Conservation (phyloP, 2,113 vertebrate species). For the Syngnathoides biaculeatus region DNA sequence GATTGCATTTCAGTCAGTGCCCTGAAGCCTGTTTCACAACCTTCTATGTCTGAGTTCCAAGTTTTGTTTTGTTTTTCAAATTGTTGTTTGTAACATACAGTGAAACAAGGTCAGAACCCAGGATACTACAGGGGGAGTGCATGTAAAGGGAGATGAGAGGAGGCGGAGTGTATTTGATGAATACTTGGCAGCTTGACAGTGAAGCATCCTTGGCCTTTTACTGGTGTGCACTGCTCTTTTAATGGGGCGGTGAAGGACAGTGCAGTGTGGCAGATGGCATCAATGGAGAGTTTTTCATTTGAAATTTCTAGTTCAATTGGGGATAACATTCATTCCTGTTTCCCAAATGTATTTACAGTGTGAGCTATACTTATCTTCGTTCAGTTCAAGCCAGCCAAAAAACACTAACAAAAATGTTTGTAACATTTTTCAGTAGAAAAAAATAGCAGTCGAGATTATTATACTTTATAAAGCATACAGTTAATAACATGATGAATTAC, state of each 20-base stretch:
- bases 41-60: neutral
- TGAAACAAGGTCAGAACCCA: conserved; percentile 38
- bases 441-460: neutral
- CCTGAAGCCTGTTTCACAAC: conserved; percentile 8
- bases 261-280: conserved; percentile 30
- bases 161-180: conserved; percentile 46
- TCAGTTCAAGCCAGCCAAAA: neutral
- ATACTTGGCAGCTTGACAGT: conserved; percentile 50
- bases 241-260: conserved; percentile 27
- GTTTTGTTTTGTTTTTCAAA: neutral
- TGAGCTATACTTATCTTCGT: too few relatives aligned
- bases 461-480: neutral
- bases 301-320: conserved; percentile 36
- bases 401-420: neutral
- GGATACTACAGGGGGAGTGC: conserved; percentile 28
- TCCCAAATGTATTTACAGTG: neutral
- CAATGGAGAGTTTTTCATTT: conserved; percentile 44
- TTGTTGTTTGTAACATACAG: conserved; percentile 18
- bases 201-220: conserved; percentile 36
- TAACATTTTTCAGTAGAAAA: too few relatives aligned
- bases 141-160: conserved; percentile 38
- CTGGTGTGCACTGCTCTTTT: conserved; percentile 38
- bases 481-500: neutral
- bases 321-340: neutral
- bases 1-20: conserved; percentile 13